These are phyloP conservation scores for Anolis sagrei DNA, from an alignment of 2,113 vertebrate species.

Conservation along the genomic window DNA sequence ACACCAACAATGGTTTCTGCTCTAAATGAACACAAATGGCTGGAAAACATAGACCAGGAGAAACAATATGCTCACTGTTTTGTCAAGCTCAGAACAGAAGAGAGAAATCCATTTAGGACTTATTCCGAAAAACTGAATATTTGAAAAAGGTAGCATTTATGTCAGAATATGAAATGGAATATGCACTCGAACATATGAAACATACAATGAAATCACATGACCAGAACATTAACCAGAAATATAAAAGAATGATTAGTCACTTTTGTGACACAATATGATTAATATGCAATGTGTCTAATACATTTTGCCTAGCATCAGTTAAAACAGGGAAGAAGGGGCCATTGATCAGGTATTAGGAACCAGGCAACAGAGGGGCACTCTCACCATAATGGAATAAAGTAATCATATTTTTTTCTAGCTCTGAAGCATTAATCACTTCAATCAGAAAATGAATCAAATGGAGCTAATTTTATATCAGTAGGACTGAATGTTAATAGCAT, in stretches of 20 bases:
- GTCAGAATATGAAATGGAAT: not conserved
- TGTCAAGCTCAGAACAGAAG: not conserved
- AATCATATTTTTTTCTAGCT: not conserved
- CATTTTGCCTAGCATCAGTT: no score
- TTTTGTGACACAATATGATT: not conserved
- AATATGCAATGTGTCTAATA: not conserved
- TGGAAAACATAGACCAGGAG: slow-evolving; percentile 51
- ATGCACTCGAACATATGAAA: not conserved
- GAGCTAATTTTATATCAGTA: not conserved
- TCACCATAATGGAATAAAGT: not conserved
- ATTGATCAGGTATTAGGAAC: not conserved
- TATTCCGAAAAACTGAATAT: not conserved
- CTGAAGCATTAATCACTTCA: not conserved
- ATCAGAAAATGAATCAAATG: not conserved
- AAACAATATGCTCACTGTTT: slow-evolving; percentile 25
- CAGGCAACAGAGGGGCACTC: no score
- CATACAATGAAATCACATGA: not conserved
- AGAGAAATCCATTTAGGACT: not conserved
- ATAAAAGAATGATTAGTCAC: not conserved
- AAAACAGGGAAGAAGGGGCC: not conserved
- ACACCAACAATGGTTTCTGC: slow-evolving; percentile 35
- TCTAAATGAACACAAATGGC: slow-evolving; percentile 53
- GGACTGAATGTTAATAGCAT: not conserved
- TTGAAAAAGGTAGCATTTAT: not conserved
- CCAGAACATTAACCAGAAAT: not conserved